Evolutionary conservation across 2,888 invertebrate genomes (phyloP).

Genomic region (Erebia palarica): DNA sequence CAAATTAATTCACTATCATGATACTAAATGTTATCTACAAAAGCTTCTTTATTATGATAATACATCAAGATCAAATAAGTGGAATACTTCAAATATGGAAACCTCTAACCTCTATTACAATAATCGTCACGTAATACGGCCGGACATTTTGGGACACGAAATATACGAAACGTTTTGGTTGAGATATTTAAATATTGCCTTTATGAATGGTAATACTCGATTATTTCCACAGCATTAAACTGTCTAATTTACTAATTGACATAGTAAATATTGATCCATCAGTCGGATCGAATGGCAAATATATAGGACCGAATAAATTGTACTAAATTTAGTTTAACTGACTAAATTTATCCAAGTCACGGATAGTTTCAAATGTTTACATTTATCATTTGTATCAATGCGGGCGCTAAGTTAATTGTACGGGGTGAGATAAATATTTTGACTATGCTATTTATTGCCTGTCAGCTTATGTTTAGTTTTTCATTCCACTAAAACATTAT

Average conservation of each 20-base stretch:
- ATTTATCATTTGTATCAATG: conserved; percentile 30
- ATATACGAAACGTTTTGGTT: conserved; percentile 1
- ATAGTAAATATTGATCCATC: conserved; percentile 26
- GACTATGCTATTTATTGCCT: conserved; percentile 3
- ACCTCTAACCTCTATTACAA: conserved; percentile 2
- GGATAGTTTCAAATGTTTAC: conserved; percentile 27
- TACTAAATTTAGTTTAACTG: conserved; percentile 28
- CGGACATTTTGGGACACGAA: not conserved
- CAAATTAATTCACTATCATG: not conserved
- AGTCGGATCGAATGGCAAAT: conserved; percentile 5
- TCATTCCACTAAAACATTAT: not conserved
- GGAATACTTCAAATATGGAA: conserved; percentile 2
- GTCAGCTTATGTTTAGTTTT: conserved; percentile 2
- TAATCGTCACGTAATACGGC: conserved; percentile 1
- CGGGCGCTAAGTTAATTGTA: conserved; percentile 27
- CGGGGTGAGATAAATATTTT: conserved; percentile 2
- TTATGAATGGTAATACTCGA: conserved; percentile 2
- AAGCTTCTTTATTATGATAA: not conserved
- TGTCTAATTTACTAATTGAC: conserved; percentile 41
- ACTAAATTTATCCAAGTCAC: conserved; percentile 29
- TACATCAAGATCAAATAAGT: not conserved
- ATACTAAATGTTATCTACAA: not conserved
- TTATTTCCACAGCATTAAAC: conserved; percentile 21
- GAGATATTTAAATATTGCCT: conserved; percentile 11
- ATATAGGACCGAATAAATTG: conserved; percentile 28